phyloP scores from a whole-genome alignment of 2,797 vertebrate genomes.

The Antrozous pallidus region DNA sequence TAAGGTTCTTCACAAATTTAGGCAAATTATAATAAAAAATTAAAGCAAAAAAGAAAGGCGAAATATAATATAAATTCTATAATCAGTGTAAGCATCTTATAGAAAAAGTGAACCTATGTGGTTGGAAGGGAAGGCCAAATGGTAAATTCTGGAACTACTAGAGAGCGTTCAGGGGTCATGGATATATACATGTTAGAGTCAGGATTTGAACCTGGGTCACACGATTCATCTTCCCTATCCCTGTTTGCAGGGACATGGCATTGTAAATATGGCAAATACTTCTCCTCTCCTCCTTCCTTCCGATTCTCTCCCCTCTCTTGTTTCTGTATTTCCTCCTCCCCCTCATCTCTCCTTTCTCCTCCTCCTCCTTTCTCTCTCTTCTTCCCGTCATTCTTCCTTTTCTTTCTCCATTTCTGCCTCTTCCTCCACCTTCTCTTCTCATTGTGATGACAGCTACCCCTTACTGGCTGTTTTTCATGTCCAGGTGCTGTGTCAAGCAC shows the following conservation, averaged over 20 bases:
- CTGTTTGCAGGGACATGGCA: not conserved
- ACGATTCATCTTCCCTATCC: not conserved
- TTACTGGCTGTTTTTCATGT: rapidly evolving
- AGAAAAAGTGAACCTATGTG: not conserved
- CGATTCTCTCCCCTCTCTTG: too few species aligned
- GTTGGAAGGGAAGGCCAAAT: not conserved
- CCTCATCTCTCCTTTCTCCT: not conserved
- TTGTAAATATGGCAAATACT: not conserved
- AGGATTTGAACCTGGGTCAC: not conserved
- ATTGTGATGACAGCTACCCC: too few species aligned
- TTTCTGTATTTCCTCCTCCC: not conserved
- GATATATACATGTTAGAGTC: not conserved
- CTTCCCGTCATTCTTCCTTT: not conserved
- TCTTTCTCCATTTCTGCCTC: not conserved
- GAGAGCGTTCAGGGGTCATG: not conserved
- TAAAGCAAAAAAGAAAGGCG: not conserved
- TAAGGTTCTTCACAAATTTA: not conserved
- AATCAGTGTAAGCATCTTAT: not conserved
- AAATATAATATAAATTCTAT: not conserved
- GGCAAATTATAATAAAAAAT: not conserved
- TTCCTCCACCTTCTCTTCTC: not conserved
- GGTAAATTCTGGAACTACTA: not conserved
- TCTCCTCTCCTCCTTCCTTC: rapidly evolving
- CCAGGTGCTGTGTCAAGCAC: not conserved
- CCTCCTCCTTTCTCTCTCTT: not conserved